Percentiles rank a stretch among this genome's conserved stretches.
phyloP scores from a whole-genome alignment of 1,140 invertebrate genomes.

The Nebria ingens region DNA sequence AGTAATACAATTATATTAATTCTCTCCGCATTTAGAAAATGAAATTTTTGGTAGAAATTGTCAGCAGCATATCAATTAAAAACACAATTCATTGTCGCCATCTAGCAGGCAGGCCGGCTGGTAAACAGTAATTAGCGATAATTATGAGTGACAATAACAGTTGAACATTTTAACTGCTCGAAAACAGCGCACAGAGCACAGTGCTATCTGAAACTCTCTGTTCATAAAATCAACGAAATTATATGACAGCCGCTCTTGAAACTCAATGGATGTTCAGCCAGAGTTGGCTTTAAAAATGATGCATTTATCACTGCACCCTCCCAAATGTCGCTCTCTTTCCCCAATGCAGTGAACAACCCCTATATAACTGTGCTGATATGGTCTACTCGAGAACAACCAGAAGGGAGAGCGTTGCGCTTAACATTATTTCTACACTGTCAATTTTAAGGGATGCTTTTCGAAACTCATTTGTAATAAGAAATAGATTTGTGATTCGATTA shows the following conservation, averaged over 20 bases:
- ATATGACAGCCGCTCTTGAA: too few relatives aligned
- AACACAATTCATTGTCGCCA: neutral
- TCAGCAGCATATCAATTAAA: neutral
- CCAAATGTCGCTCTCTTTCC: neutral
- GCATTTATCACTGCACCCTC: neutral
- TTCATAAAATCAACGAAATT: neutral
- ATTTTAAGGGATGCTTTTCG: neutral
- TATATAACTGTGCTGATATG: too few relatives aligned
- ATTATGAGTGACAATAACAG: neutral
- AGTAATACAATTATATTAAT: too few relatives aligned
- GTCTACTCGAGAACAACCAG: neutral
- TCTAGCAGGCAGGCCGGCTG: too few relatives aligned
- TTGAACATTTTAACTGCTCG: neutral
- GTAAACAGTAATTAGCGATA: neutral
- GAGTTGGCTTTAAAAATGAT: neutral
- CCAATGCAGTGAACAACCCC: neutral
- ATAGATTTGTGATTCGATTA: too few relatives aligned
- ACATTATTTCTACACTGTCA: neutral
- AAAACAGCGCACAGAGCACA: neutral
- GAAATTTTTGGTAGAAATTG: neutral
- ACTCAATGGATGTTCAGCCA: too few relatives aligned
- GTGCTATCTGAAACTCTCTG: neutral
- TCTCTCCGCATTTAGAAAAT: too few relatives aligned
- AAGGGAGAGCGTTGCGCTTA: too few relatives aligned
- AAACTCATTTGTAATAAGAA: too few relatives aligned